phyloP scores from a whole-genome alignment of 1,140 invertebrate genomes.

The Oncopodura yosiiana region DNA sequence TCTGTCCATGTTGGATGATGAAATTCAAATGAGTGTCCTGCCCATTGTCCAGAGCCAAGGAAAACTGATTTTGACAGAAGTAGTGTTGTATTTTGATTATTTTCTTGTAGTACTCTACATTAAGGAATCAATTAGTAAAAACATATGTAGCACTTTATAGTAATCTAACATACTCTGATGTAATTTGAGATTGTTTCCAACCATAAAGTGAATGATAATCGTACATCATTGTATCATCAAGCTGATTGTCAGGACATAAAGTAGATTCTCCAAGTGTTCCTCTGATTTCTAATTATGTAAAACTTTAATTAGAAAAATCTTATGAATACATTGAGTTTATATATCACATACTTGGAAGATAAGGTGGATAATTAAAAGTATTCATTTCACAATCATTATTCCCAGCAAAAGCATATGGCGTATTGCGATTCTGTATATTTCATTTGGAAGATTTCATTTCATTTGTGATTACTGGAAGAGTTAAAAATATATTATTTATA shows the following conservation, averaged over 20 bases:
- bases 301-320: too few relatives aligned
- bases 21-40: constrained; percentile 50
- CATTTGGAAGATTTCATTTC: too few relatives aligned
- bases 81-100: constrained; percentile 34
- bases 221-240: constrained; percentile 38
- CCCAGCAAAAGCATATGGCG: too few relatives aligned
- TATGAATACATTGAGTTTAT: too few relatives aligned
- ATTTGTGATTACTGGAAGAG: too few relatives aligned
- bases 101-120: constrained; percentile 43
- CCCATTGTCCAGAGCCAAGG: constrained; percentile 46
- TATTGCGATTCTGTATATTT: too few relatives aligned
- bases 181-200: constrained; percentile 42
- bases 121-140: constrained; percentile 56
- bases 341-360: too few relatives aligned
- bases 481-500: too few relatives aligned
- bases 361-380: too few relatives aligned
- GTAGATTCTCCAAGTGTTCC: constrained; percentile 35
- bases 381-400: too few relatives aligned
- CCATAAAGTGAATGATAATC: constrained; percentile 42
- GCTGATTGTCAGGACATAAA: constrained; percentile 37
- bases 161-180: constrained; percentile 37
- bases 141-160: not conserved
- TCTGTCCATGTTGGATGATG: constrained; percentile 46
- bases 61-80: constrained; percentile 47
- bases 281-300: constrained; percentile 20